Evolutionary conservation across 2,797 vertebrate species (phyloP), one percentile per base, ranked within the genome.

Genomic region (Pyrrhura leucotis): DNA sequence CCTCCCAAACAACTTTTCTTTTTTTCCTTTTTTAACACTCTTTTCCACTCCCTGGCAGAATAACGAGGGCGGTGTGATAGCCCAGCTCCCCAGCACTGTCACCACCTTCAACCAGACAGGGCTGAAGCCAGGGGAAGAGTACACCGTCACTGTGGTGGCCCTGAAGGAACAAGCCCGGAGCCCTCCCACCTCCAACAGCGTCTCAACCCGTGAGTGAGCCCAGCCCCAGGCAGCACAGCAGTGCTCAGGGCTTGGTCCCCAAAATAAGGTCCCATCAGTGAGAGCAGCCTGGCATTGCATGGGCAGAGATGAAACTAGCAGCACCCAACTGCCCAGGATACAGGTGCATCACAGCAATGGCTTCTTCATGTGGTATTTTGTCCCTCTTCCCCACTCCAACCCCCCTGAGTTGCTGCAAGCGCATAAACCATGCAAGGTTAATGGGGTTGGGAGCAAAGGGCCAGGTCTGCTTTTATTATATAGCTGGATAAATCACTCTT

Each of bases 41-140:
- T 10, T 93, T 87, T 95, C 44, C 11, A 9, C 50, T 89, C 58
- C 53, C 39, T 1, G 58, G 47, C 95, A 99, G 99, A 99, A 99
- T 91, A 99, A 99, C 8, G 99, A 99, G 93, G 99, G 99, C 14
- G 99, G 99, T 6, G 99, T 99, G 97, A 99, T 99, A 0, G 99
- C 99, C 26, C 99, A 99, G 97, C 98, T 99, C 44, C 99, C 99
- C 83, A 99, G 99, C 91, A 99, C 98, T 1, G 99, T 99, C 83
- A 99, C 99, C 12, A 99, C 98, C 40, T 99, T 99, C 97, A 98
- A 99, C 93, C 99, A 99, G 98, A 99, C 99, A 0, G 99, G 99
- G 17, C 96, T 99, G 76, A 99, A 99, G 87, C 99, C 99, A 0
- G 99, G 99, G 16, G 99, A 99, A 25, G 99, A 99, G 86, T 99